A percentile compares a stretch with the other conserved stretches of the same genome.
Evolutionary conservation across 2,797 vertebrate genomes (phyloP).

Genomic region (Lithobates pipiens): DNA sequence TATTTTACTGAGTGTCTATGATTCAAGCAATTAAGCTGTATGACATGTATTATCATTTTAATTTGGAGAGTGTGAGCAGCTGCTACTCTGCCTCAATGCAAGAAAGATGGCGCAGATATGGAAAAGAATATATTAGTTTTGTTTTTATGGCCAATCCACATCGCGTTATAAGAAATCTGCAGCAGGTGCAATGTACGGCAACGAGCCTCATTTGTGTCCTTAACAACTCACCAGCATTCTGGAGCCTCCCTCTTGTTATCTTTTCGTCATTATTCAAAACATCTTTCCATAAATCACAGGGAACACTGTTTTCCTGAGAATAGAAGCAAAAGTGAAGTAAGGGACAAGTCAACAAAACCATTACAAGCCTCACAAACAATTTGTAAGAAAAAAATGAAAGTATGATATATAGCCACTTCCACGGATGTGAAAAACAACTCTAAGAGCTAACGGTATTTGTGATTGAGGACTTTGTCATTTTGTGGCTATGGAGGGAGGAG

Average conservation of each 20-base stretch:
- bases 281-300: conserved; percentile 52
- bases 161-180: conserved; percentile 18
- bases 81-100: conserved; percentile 37
- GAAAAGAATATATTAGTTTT: conserved; percentile 37
- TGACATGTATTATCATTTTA: conserved; percentile 32
- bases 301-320: conserved; percentile 41
- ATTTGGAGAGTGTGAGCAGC: conserved; percentile 41
- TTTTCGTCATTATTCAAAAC: conserved; percentile 55
- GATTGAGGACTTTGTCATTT: conserved; percentile 59
- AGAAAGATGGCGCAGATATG: conserved; percentile 34
- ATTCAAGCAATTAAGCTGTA: conserved; percentile 49
- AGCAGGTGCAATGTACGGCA: conserved; percentile 45
- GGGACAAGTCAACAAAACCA: conserved; percentile 60
- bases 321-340: conserved; percentile 57
- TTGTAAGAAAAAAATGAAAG: conserved; percentile 56
- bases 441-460: conserved; percentile 52
- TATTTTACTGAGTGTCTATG: conserved; percentile 37
- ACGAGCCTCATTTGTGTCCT: conserved; percentile 43
- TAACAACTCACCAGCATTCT: conserved; percentile 43
- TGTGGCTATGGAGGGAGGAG: conserved; percentile 43
- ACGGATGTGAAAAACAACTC: conserved; percentile 40
- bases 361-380: conserved; percentile 57
- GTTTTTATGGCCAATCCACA: conserved; percentile 30
- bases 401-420: conserved; percentile 56
- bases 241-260: conserved; percentile 51